Percentiles rank a stretch among this genome's conserved stretches.
These are phyloP conservation scores for Vannuccia rotundouncinata DNA, from an alignment of 2,888 invertebrate species.

Conservation along the genomic window DNA sequence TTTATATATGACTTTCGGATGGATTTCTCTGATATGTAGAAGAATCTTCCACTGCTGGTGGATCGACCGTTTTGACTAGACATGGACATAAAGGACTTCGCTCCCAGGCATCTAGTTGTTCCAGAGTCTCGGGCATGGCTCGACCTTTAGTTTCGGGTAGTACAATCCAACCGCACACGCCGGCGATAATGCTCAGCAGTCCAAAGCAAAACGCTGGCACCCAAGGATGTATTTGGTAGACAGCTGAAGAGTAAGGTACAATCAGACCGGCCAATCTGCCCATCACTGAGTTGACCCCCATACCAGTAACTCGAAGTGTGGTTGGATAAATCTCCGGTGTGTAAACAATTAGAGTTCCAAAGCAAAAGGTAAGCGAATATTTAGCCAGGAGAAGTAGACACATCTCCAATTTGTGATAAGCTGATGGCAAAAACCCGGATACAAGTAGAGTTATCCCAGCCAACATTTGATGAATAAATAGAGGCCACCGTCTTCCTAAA, in stretches of 20 bases:
- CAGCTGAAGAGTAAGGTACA: background rate
- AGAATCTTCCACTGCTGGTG: background rate
- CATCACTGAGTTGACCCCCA: background rate
- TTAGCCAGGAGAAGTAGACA: background rate
- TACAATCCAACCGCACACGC: background rate
- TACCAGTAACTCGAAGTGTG: background rate
- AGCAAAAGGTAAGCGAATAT: conserved; percentile 7
- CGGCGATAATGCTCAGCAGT: background rate
- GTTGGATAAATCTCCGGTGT: conserved; percentile 27
- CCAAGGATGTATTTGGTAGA: background rate
- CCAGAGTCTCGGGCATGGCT: conserved; percentile 2
- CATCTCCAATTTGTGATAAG: background rate
- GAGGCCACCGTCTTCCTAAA: background rate
- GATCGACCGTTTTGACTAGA: background rate
- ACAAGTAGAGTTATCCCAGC: background rate
- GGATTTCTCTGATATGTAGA: background rate
- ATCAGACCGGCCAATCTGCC: background rate
- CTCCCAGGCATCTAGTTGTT: background rate
- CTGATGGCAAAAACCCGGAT: background rate
- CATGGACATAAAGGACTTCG: background rate
- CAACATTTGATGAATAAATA: conserved; percentile 8
- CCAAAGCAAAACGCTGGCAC: background rate
- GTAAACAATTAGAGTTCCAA: background rate
- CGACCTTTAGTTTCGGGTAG: background rate
- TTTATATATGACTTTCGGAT: background rate